Evolutionary conservation across 2,797 vertebrate genomes (phyloP), one percentile per base, ranked within the genome.

Genomic region (Falco biarmicus): DNA sequence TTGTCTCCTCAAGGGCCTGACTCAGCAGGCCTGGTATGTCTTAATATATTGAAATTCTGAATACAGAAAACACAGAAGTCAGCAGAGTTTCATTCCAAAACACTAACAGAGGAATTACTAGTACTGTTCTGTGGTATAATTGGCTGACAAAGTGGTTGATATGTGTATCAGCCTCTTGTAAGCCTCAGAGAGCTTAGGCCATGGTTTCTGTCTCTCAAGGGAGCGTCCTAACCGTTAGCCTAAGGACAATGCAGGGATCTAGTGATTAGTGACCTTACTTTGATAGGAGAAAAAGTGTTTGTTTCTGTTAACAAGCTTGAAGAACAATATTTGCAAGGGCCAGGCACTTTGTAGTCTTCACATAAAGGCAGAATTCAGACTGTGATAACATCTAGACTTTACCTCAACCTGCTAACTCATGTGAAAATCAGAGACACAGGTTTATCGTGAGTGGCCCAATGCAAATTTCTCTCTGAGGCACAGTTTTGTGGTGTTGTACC

Each of bases 31-130:
- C 50, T 19, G 3, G 41, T 0, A 9, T 59, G 32, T 59, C 70
- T 34, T 24, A 60, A 45, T 18, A n/a, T 17, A 31, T 18, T 25
- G 69, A 63, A 64, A 59, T 75, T 64, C 69, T 0, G 0, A 59
- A 9, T 5, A 25, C 32, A 84, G 70, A 84, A 89, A 96, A 53
- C 70, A 84, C n/a, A 19, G 25, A 78, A 65, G 50, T 94, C 84
- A 96, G 84, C 89, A 93, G 48, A 84, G 66, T 82, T 86, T 56
- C 54, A 34, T 53, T 89, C 47, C 79, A 21, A 79, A 93, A 39
- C 34, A 37, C 43, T 45, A 90, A 37, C 50, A 82, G 57, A 56
- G 57, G 65, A 84, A 61, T 50, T 75, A 45, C 31, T 37, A 17
- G 24, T 22, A 15, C n/a, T 15, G 3, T 84, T 69, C 48, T 14